phyloP scores from a whole-genome alignment of 2,888 invertebrate genomes.

The Cephus nigrinus region DNA sequence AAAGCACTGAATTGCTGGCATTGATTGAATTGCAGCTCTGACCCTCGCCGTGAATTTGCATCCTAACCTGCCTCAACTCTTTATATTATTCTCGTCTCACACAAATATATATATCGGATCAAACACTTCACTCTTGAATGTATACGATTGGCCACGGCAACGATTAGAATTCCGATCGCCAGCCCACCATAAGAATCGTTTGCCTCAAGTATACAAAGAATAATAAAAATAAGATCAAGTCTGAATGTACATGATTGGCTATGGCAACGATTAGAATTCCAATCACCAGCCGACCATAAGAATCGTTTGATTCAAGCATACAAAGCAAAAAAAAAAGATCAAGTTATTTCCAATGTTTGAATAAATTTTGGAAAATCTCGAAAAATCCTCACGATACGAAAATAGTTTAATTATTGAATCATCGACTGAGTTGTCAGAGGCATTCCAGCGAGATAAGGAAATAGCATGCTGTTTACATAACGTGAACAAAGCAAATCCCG shows the following conservation, averaged over 20 bases:
- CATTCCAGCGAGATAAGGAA: slow-evolving; percentile 34
- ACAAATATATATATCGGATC: neutral
- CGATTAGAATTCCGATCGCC: neutral
- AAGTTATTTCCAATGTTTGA: neutral
- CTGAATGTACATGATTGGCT: neutral
- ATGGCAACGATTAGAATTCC: neutral
- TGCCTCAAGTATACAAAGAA: neutral
- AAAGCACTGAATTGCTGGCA: slow-evolving; percentile 5
- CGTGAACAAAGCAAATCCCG: slow-evolving; percentile 1
- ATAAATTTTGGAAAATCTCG: neutral
- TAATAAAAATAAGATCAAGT: neutral
- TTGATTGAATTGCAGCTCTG: slow-evolving; percentile 11
- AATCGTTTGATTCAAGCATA: neutral
- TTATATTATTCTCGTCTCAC: neutral
- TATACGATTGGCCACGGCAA: neutral
- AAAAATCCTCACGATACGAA: neutral
- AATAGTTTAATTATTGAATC: neutral
- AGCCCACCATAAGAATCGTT: neutral
- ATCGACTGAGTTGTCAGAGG: slow-evolving; percentile 16
- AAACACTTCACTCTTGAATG: neutral
- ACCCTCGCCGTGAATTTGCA: neutral
- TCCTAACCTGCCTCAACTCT: slow-evolving; percentile 9
- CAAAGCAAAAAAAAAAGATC: neutral
- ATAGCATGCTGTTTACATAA: slow-evolving; percentile 13
- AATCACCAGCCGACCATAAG: neutral